phyloP scores from a whole-genome alignment of 1,140 invertebrate species.

The Gryllus bimaculatus region DNA sequence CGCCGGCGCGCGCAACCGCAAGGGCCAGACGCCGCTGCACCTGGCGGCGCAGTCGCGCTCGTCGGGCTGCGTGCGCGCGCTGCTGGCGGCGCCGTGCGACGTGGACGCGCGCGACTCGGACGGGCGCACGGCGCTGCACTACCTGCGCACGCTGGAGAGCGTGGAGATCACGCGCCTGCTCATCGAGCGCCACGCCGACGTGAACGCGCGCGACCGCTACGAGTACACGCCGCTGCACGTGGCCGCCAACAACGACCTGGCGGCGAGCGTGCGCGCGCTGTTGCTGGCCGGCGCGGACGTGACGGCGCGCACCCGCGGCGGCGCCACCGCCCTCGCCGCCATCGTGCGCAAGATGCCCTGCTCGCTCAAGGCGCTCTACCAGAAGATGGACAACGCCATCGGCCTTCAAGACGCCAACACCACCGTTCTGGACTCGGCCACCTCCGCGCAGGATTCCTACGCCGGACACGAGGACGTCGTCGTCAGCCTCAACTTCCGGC shows the following conservation, averaged over 20 bases:
- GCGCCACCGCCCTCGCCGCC: slow-evolving; percentile 68
- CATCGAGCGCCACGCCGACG: slow-evolving; percentile 65
- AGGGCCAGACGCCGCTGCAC: slow-evolving; percentile 70
- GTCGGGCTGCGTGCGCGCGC: slow-evolving; percentile 62
- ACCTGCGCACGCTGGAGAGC: slow-evolving; percentile 55
- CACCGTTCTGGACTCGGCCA: slow-evolving; percentile 25
- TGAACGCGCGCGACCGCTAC: slow-evolving; percentile 76
- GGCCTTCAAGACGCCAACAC: slow-evolving; percentile 63
- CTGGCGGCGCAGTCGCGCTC: slow-evolving; percentile 63
- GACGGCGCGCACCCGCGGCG: slow-evolving; percentile 70
- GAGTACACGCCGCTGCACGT: slow-evolving; percentile 83
- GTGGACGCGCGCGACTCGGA: slow-evolving; percentile 67
- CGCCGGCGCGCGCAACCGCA: slow-evolving; percentile 55
- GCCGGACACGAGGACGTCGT: slow-evolving; percentile 67
- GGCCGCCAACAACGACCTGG: slow-evolving; percentile 70
- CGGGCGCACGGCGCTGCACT: slow-evolving; percentile 63
- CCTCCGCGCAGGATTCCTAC: slow-evolving; percentile 34
- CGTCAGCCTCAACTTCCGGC: slow-evolving; percentile 68
- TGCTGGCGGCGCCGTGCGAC: slow-evolving; percentile 59
- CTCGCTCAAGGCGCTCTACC: slow-evolving; percentile 62
- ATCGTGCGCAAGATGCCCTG: slow-evolving; percentile 73
- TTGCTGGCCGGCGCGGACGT: slow-evolving; percentile 76
- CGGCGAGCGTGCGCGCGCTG: slow-evolving; percentile 68
- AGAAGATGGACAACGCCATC: slow-evolving; percentile 66
- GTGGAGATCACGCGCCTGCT: slow-evolving; percentile 65